Evolutionary conservation across 2,113 vertebrate genomes (phyloP).

Genomic region (Danionella cerebrum): DNA sequence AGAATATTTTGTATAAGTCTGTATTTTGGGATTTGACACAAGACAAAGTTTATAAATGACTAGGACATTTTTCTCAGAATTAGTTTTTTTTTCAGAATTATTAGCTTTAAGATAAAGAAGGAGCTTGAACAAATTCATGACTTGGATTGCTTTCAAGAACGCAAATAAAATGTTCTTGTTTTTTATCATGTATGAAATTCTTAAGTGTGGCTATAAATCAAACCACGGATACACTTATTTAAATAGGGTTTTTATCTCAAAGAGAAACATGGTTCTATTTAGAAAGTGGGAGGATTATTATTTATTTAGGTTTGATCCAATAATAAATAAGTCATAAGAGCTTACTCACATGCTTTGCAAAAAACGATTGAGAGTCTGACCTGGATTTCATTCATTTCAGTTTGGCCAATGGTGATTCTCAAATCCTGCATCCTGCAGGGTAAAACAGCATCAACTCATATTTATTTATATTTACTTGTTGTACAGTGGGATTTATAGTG

Average conservation of each 20-base stretch:
- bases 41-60: too few species aligned
- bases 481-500: too few species aligned
- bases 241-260: background rate
- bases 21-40: too few species aligned
- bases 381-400: background rate
- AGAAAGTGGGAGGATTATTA: background rate
- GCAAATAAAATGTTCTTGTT: background rate
- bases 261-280: background rate
- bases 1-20: too few species aligned
- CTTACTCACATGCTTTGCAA: background rate
- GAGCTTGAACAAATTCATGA: background rate
- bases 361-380: background rate
- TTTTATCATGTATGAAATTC: too few species aligned
- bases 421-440: too few species aligned
- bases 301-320: background rate
- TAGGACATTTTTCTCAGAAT: too few species aligned
- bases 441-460: too few species aligned
- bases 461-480: too few species aligned
- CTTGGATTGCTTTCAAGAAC: background rate
- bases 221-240: background rate
- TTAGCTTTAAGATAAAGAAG: too few species aligned
- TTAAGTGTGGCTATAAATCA: too few species aligned
- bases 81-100: too few species aligned
- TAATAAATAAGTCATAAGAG: background rate
- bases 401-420: background rate